phyloP scores from a whole-genome alignment of 2,888 invertebrate genomes.

The Hemicrepidius hirtus region DNA sequence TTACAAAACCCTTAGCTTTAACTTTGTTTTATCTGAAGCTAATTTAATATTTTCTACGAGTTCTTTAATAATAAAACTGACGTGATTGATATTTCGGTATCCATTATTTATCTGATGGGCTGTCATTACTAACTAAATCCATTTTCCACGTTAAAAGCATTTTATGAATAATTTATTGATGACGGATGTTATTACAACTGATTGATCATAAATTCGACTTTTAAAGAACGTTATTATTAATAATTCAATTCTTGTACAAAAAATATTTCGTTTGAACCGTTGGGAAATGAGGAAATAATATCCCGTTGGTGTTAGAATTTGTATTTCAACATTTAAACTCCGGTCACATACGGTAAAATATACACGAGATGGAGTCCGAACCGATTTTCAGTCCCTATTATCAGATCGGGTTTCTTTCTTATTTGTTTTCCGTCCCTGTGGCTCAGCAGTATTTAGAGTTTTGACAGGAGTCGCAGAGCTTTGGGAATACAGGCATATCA shows the following conservation, averaged over 20 bases:
- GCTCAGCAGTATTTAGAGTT: slow-evolving; percentile 61
- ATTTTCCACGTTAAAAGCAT: slow-evolving; percentile 18
- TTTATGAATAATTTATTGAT: slow-evolving; percentile 30
- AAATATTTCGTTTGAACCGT: background rate
- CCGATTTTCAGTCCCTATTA: slow-evolving; percentile 55
- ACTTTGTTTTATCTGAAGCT: background rate
- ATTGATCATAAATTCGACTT: slow-evolving; percentile 16
- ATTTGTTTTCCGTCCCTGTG: slow-evolving; percentile 59
- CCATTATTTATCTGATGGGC: slow-evolving; percentile 9
- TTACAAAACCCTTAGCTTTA: background rate
- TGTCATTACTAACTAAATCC: slow-evolving; percentile 10
- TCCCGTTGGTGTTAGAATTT: slow-evolving; percentile 10
- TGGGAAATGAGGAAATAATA: slow-evolving; percentile 1
- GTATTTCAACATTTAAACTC: slow-evolving; percentile 32
- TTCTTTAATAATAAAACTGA: slow-evolving; percentile 19
- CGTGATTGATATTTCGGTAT: slow-evolving; percentile 31
- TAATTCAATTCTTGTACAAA: no score
- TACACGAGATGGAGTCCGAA: slow-evolving; percentile 45
- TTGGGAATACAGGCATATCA: slow-evolving; percentile 51
- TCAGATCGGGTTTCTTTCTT: slow-evolving; percentile 61
- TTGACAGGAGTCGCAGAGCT: slow-evolving; percentile 58
- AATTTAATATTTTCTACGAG: background rate
- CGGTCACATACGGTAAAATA: slow-evolving; percentile 42
- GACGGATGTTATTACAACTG: slow-evolving; percentile 7
- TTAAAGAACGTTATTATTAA: background rate